Evolutionary conservation across 2,888 invertebrate species (phyloP).

Genomic region (Malthinus seriepunctatus): DNA sequence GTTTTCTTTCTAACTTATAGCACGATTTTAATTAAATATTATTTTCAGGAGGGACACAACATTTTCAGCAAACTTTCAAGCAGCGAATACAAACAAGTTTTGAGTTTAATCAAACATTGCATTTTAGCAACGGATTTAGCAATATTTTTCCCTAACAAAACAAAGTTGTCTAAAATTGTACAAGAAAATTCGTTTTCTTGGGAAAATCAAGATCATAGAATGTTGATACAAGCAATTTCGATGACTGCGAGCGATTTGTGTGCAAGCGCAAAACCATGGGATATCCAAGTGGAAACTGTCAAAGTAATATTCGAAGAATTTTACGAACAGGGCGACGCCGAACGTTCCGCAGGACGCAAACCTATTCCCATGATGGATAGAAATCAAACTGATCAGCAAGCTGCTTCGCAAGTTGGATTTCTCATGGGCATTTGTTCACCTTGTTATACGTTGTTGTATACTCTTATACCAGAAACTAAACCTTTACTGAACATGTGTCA

Average conservation of each 20-base stretch:
- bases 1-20: too few relatives aligned
- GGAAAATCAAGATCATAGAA: constrained; percentile 67
- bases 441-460: constrained; percentile 71
- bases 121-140: constrained; percentile 86
- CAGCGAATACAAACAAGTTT: constrained; percentile 75
- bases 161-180: constrained; percentile 61
- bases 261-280: constrained; percentile 85
- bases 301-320: constrained; percentile 81
- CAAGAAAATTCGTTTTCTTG: constrained; percentile 65
- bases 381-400: constrained; percentile 71
- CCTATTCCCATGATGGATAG: constrained; percentile 76
- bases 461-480: constrained; percentile 71
- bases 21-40: too few relatives aligned
- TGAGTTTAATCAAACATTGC: constrained; percentile 77
- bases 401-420: constrained; percentile 81
- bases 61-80: constrained; percentile 75
- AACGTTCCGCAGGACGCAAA: constrained; percentile 59
- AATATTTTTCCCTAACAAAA: constrained; percentile 77
- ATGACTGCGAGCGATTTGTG: constrained; percentile 87
- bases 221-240: constrained; percentile 72
- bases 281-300: constrained; percentile 77
- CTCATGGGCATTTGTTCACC: constrained; percentile 80
- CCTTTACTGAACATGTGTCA: constrained; percentile 71
- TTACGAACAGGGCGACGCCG: constrained; percentile 67
- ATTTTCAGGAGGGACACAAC: constrained; percentile 78